Evolutionary conservation across 2,888 invertebrate species (phyloP).

Genomic region (Himalopsyche tibetana): DNA sequence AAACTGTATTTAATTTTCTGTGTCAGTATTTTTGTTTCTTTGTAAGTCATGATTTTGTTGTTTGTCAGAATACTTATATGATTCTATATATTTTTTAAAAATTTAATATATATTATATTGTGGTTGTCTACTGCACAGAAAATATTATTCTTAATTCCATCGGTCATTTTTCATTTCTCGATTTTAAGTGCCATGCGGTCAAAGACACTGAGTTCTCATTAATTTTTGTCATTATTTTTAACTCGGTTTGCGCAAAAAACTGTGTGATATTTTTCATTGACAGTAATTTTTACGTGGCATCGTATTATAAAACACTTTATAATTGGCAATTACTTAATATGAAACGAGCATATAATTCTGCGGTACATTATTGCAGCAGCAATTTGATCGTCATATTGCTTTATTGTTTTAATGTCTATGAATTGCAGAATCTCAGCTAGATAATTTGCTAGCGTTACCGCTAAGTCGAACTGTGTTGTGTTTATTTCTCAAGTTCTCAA

Average conservation of each 20-base stretch:
- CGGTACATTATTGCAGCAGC: background rate
- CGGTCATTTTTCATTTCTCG: no score
- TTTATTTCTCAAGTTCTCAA: constrained; percentile 38
- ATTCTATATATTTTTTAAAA: no score
- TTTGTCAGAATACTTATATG: no score
- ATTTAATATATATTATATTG: no score
- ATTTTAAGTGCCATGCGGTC: no score
- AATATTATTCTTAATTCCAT: no score
- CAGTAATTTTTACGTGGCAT: background rate
- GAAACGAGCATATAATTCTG: constrained; percentile 28
- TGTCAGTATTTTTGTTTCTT: no score
- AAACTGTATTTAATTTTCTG: no score
- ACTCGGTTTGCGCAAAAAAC: background rate
- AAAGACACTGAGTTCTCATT: no score
- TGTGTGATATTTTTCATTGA: constrained; percentile 24
- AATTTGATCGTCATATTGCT: constrained; percentile 24
- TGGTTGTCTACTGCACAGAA: no score
- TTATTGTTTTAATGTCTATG: constrained; percentile 20
- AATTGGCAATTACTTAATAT: constrained; percentile 35
- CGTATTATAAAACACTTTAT: constrained; percentile 15
- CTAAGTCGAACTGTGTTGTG: background rate
- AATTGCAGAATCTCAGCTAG: constrained; percentile 25
- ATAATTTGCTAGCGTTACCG: constrained; percentile 37
- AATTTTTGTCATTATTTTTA: no score
- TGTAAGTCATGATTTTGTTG: no score